A percentile compares a stretch with the other conserved stretches of the same genome.
Conservation (phyloP, 2,888 invertebrate genomes). For the Heliconius hortense region DNA sequence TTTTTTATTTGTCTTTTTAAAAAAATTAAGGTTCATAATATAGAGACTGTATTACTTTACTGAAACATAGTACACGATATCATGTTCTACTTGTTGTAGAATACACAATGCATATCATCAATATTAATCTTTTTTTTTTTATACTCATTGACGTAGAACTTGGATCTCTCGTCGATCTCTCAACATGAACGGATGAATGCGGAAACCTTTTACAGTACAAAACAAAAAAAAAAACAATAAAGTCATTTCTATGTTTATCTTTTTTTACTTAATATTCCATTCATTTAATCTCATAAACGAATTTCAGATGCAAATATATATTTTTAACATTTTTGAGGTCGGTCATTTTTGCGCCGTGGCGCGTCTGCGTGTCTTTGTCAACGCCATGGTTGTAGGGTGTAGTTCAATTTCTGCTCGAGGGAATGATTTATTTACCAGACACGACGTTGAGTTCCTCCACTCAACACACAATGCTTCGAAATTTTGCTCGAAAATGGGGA, state of each 20-base stretch:
- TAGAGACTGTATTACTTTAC: background rate
- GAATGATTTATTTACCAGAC: too few species aligned
- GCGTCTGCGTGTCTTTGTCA: too few species aligned
- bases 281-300: background rate
- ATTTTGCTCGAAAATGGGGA: too few species aligned
- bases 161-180: background rate
- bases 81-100: background rate
- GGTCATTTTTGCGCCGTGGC: too few species aligned
- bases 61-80: background rate
- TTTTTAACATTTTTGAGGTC: too few species aligned
- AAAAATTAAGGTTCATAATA: too few species aligned
- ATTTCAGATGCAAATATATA: background rate
- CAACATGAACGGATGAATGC: background rate
- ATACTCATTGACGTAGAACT: background rate
- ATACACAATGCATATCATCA: background rate
- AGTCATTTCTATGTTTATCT: background rate
- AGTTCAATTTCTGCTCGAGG: too few species aligned
- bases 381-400: too few species aligned
- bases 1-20: conserved; percentile 11
- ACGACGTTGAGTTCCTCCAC: too few species aligned
- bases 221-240: background rate
- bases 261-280: background rate
- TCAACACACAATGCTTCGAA: too few species aligned
- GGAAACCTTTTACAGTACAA: background rate
- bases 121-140: background rate